Evolutionary conservation across 2,888 invertebrate genomes (phyloP).

Genomic region (Thalpophila matura): DNA sequence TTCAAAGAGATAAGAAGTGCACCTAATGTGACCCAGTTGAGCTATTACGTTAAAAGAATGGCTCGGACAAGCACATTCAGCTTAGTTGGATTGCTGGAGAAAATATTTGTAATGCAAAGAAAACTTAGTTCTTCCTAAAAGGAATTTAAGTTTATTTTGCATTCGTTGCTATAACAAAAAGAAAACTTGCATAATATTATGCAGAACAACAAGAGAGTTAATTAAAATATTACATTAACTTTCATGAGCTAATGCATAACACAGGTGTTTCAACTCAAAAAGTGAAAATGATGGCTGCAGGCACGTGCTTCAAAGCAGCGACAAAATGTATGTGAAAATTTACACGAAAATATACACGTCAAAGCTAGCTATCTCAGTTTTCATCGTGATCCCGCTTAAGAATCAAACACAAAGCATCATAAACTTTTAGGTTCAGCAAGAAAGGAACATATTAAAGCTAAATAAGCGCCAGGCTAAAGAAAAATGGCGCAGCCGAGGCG

Average conservation of each 20-base stretch:
- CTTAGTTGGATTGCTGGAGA: constrained; percentile 35
- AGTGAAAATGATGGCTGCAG: not conserved
- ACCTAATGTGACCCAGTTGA: constrained; percentile 56
- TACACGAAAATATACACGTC: constrained; percentile 14
- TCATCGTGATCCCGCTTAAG: constrained; percentile 57
- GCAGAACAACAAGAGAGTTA: not conserved
- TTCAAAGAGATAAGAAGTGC: constrained; percentile 54
- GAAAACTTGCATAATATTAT: constrained; percentile 3
- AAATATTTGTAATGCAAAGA: constrained; percentile 32
- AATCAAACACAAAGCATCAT: constrained; percentile 63
- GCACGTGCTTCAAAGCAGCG: constrained; percentile 24
- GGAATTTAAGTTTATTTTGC: constrained; percentile 4
- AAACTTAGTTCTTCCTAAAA: not conserved
- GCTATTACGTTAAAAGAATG: constrained; percentile 48
- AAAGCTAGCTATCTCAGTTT: constrained; percentile 47
- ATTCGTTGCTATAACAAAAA: not conserved
- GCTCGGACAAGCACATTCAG: constrained; percentile 42
- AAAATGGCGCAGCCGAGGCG: constrained; percentile 63
- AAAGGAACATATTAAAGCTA: constrained; percentile 65
- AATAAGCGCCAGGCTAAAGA: constrained; percentile 67
- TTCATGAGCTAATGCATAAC: constrained; percentile 9
- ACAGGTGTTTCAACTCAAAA: constrained; percentile 6
- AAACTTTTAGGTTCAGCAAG: constrained; percentile 63
- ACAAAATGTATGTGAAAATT: constrained; percentile 21
- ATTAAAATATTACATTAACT: constrained; percentile 15